A percentile compares a stretch with the other conserved stretches of the same genome.
Conservation (phyloP, 2,888 invertebrate genomes). For the Bhutanitis thaidina region DNA sequence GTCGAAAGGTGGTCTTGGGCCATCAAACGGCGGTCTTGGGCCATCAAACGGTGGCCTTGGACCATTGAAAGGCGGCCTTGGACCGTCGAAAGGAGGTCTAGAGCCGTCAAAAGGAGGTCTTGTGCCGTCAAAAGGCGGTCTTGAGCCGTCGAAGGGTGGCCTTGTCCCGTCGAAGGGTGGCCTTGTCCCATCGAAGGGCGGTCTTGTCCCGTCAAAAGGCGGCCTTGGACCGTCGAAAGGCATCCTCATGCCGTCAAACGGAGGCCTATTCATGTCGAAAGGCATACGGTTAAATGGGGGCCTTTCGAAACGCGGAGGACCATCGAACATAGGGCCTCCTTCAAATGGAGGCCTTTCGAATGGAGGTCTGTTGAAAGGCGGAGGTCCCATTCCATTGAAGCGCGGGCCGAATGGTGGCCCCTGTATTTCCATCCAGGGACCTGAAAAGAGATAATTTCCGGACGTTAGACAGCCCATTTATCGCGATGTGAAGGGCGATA, state of each 20-base stretch:
- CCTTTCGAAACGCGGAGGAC: conserved; percentile 43
- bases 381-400: conserved; percentile 64
- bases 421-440: conserved; percentile 70
- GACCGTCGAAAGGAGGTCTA: conserved; percentile 40
- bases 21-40: conserved; percentile 41
- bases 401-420: conserved; percentile 58
- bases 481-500: background rate
- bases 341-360: conserved; percentile 54
- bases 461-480: background rate
- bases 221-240: conserved; percentile 45
- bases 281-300: conserved; percentile 49
- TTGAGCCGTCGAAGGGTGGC: conserved; percentile 42
- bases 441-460: conserved; percentile 38
- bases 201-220: conserved; percentile 30
- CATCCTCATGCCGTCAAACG: conserved; percentile 43
- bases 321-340: conserved; percentile 29
- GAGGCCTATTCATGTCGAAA: no score
- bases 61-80: conserved; percentile 43
- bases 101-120: conserved; percentile 43
- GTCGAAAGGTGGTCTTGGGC: conserved; percentile 40
- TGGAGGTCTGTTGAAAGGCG: conserved; percentile 49
- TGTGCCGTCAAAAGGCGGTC: conserved; percentile 46
- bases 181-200: conserved; percentile 26
- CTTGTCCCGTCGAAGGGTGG: conserved; percentile 23
- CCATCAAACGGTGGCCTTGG: conserved; percentile 54